phyloP scores from a whole-genome alignment of 2,797 vertebrate species.

The Macropus fuliginosus region DNA sequence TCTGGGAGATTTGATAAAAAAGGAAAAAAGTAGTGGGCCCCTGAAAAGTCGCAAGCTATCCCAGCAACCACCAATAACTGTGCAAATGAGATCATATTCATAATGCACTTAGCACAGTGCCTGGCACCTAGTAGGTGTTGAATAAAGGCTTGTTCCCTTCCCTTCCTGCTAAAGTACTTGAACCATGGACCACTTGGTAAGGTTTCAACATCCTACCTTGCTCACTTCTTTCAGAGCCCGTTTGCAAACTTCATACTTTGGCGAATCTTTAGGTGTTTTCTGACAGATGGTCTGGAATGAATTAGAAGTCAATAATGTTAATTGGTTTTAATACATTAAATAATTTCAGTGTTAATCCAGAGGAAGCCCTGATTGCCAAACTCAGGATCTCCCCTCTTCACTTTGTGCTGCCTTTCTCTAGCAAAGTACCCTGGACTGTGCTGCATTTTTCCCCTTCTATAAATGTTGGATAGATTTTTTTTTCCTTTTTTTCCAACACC shows the following conservation, averaged over 20 bases:
- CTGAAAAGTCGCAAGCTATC: not conserved
- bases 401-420: not conserved
- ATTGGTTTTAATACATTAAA: not conserved
- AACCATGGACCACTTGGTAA: not conserved
- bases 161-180: not conserved
- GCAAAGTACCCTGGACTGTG: not conserved
- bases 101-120: not conserved
- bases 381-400: not conserved
- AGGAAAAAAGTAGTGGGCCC: not conserved
- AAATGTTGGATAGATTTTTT: not conserved
- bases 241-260: constrained; percentile 91
- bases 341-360: not conserved
- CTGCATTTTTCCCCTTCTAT: not conserved
- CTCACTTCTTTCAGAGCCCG: constrained; percentile 94
- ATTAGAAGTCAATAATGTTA: constrained; percentile 57
- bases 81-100: not conserved
- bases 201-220: constrained; percentile 88
- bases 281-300: constrained; percentile 96
- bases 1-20: constrained; percentile 1
- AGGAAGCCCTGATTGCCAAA: not conserved
- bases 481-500: not conserved
- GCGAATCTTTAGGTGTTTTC: constrained; percentile 94
- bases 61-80: not conserved
- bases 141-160: not conserved
- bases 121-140: not conserved